Evolutionary conservation across 2,888 invertebrate genomes (phyloP), one percentile per base, ranked within the genome.

Genomic region (Leptinotarsa rubiginosa): DNA sequence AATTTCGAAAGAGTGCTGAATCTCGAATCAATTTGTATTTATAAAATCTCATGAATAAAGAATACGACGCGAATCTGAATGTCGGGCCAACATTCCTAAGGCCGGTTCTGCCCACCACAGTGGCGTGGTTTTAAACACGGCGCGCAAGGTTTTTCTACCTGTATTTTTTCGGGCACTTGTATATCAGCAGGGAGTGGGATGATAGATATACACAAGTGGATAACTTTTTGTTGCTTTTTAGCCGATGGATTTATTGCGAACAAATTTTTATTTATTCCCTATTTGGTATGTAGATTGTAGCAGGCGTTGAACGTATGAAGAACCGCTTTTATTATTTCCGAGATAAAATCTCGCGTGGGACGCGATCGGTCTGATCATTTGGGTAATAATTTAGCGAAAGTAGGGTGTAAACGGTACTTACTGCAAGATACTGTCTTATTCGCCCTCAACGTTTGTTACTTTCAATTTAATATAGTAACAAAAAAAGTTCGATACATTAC

Each of bases 181-280:
- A 67, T 67, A 70, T 70, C 73, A 68, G 70, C 70, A 65, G 70
- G 68, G 73, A 70, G 75, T 75, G 73, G 75, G 75, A 75, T 70
- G 75, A 73, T 65, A 73, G 69, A 75, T 75, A 70, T 70, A 75
- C 73, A 70, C 65, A 73, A 73, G 75, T 72, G 70, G 70, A 72
- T 50, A 72, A 72, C 20, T 73, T 73, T 73, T 75, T 75, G 70
- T 75, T 75, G 69, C 69, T 70, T 73, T 75, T 75, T 73, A 41
- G 69, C 50, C 72, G 62, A 75, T 70, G 69, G 75, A 78, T 77
- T 78, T 77, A 78, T 70, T 62, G 75, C 75, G 56, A 50, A 74
- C 59, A 41, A 49, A 77, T 78, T 78, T 78, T 78, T 78, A 71
- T 75, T 77, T 77, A 77, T 73, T 70, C 78, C 78, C 70, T 78